Conservation (phyloP, 2,113 vertebrate genomes). For the Corydoras maculifer region DNA sequence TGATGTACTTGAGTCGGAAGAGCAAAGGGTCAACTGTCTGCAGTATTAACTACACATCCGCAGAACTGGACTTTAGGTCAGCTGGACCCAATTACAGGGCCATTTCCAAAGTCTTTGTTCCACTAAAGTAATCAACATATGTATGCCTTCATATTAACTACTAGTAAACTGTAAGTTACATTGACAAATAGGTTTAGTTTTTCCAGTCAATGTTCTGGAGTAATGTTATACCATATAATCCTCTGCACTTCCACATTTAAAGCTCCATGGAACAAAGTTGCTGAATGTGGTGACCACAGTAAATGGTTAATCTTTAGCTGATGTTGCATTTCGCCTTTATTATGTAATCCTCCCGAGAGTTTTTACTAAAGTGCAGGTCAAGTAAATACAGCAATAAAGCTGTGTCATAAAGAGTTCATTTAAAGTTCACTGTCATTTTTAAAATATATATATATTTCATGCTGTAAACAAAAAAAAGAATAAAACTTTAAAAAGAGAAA, state of each 20-base stretch:
- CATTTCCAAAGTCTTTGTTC: constrained; percentile 60
- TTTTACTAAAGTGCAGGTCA: constrained; percentile 19
- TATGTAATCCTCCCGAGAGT: constrained; percentile 16
- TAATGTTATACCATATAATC: constrained; percentile 3
- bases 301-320: constrained; percentile 24
- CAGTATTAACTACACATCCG: constrained; percentile 15
- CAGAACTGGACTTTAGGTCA: constrained; percentile 1
- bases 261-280: neutral
- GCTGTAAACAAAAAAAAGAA: too few species aligned
- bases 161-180: neutral
- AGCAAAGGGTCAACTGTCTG: neutral
- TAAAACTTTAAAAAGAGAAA: too few species aligned
- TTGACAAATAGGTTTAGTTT: neutral
- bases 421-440: neutral
- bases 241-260: neutral
- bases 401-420: constrained; percentile 12
- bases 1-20: neutral
- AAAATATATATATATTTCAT: too few species aligned
- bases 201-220: neutral
- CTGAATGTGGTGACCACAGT: neutral
- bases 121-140: constrained; percentile 39
- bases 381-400: constrained; percentile 10
- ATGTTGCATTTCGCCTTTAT: constrained; percentile 18
- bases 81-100: too few species aligned
- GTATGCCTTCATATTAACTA: neutral